Conservation (phyloP, 2,797 vertebrate species). For the Pelochelys cantorii region DNA sequence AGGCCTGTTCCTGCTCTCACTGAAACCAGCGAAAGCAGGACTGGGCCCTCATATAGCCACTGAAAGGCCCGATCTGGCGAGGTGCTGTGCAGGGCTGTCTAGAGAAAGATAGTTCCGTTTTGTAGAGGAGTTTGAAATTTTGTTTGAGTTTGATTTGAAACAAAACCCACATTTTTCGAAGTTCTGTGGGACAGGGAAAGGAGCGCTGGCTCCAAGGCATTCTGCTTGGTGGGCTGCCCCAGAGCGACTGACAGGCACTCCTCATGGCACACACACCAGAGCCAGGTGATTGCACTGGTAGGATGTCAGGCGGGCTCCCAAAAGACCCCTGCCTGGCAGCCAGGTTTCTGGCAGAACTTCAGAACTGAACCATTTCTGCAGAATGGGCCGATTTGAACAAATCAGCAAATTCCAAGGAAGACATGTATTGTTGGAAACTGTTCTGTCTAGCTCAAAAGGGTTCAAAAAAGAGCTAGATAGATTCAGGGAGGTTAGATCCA, state of each 20-base stretch:
- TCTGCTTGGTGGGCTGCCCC: not conserved
- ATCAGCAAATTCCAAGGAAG: constrained; percentile 32
- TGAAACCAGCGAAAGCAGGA: not conserved
- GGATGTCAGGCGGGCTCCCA: not conserved
- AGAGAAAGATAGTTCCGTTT: not conserved
- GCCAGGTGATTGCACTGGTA: not conserved
- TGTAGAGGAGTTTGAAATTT: rapidly evolving
- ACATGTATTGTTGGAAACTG: not conserved
- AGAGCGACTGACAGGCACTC: not conserved
- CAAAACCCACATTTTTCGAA: not conserved
- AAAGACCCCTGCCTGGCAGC: not conserved
- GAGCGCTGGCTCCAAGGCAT: not conserved
- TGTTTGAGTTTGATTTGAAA: not conserved
- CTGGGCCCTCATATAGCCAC: rapidly evolving
- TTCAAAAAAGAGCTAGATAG: too few species aligned
- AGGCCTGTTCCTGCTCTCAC: not conserved
- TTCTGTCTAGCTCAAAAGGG: not conserved
- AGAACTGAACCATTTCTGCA: not conserved
- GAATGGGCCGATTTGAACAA: not conserved
- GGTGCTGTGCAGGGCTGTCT: not conserved
- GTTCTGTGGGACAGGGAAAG: rapidly evolving
- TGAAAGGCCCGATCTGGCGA: rapidly evolving
- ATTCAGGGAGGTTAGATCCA: too few species aligned
- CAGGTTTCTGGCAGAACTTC: not conserved
- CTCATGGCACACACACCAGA: rapidly evolving